Percentiles rank a stretch among this genome's conserved stretches.
These are phyloP conservation scores for Drosophila equinoxialis DNA, from an alignment of 1,140 invertebrate species.

Conservation along the genomic window DNA sequence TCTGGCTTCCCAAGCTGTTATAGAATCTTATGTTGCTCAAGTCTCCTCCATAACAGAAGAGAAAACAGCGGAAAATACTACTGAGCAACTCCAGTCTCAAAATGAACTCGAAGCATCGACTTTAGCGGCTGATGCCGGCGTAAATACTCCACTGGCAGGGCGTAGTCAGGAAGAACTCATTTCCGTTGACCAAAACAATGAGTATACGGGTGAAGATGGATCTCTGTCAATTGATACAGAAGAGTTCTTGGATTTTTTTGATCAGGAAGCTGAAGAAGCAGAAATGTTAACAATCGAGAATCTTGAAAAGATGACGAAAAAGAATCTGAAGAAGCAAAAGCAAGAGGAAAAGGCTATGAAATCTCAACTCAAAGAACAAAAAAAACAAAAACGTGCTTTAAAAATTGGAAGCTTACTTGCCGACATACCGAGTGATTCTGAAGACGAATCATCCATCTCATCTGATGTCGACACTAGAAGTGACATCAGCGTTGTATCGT, in stretches of 20 bases:
- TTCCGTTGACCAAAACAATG: not conserved
- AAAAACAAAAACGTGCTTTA: not conserved
- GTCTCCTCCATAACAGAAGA: not conserved
- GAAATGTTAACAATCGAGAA: not conserved
- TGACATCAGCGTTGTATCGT: not conserved
- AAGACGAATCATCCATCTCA: not conserved
- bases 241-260: not conserved
- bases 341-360: not conserved
- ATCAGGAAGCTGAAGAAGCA: not conserved
- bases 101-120: not conserved
- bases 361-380: not conserved
- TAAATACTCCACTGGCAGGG: not conserved
- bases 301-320: not conserved
- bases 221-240: not conserved
- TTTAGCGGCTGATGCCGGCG: not conserved
- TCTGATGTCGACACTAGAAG: not conserved
- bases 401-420: not conserved
- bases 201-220: not conserved
- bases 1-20: not conserved
- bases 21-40: not conserved
- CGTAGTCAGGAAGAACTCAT: not conserved
- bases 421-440: not conserved
- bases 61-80: not conserved
- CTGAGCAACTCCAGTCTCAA: not conserved
- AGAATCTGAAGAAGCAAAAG: not conserved